Evolutionary conservation across 1,140 invertebrate genomes (phyloP), one percentile per base, ranked within the genome.

Genomic region (Nomia melanderi): DNA sequence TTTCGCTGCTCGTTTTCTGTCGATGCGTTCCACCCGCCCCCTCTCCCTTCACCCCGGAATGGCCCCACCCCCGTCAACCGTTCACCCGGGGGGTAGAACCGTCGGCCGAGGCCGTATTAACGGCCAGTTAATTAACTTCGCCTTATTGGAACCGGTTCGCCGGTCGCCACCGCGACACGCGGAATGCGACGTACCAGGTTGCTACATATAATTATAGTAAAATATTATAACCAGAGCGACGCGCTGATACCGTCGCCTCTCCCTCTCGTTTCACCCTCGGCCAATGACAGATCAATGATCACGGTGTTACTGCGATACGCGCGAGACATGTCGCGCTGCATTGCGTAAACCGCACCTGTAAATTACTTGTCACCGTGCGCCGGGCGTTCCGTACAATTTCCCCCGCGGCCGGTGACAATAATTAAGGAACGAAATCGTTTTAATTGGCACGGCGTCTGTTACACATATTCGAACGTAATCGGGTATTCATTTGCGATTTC

Each of bases 71-170:
- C n/a, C n/a, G n/a, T n/a, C n/a, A n/a, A n/a, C n/a, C n/a, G n/a
- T n/a, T n/a, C n/a, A n/a, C n/a, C n/a, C n/a, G n/a, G n/a, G 41
- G 41, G 3, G 41, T 44, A 14, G 41, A 44, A 44, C 12, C 41
- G 12, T 44, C 47, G 47, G 0, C 56, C 77, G 70, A 84, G 20
- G 83, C 80, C 82, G 87, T 84, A 86, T 85, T 88, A 87, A 86
- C 82, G 71, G 77, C 53, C 77, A 60, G 77, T 86, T 88, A 88
- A 88, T 88, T 88, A 88, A 86, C 84, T 65, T 81, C 84, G 77
- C 73, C 75, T 87, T 79, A 83, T 82, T 82, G 69, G 81, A 86
- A 89, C 88, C 83, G 88, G 88, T 89, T 88, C 72, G 39, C 56
- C 78, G 63, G 72, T 80, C 67, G 70, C 73, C 78, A 66, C 54